Evolutionary conservation across 1,140 invertebrate species (phyloP), one percentile per base, ranked within the genome.

Genomic region (Drosophila equinoxialis): DNA sequence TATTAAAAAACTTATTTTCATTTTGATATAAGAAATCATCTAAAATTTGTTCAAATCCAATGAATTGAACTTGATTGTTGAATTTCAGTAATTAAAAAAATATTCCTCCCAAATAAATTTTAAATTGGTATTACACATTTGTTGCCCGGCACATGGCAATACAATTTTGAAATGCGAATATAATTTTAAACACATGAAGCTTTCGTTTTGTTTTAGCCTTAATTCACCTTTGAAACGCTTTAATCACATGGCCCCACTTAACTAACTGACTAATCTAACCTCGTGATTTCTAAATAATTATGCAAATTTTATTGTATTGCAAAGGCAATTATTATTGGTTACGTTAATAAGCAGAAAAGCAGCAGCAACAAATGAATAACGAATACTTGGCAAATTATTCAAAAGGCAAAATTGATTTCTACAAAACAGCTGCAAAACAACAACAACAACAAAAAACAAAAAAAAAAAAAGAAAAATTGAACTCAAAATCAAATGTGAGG

Each of bases 251-350:
- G 14, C 48, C 23, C 35, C 77, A 55, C 66, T 81, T 81, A 86
- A 74, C 65, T 71, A 26, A 48, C 62, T 64, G 77, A 89, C 51
- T 81, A 83, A 87, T 51, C 71, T 83, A 84, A 79, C 85, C 84
- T 89, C 81, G 84, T 81, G 84, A 89, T 89, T 89, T 90, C 84
- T 89, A 89, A 79, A 89, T 81, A 84, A 89, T 89, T 89, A 89
- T 89, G 80, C 84, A 89, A 83, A 89, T 89, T 90, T 82, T 58
- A 13, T 66, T 10, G 63, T 75, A 48, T 75, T 75, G 73, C 61
- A 78, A 78, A 65, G 71, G 77, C 84, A 89, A 89, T 89, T 89
- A 89, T 89, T 89, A 51, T 51, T 51, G 45, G 80, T 57, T 65
- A 84, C 77, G 72, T 86, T 79, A 82, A 79, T 79, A 79, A 79